Evolutionary conservation across 2,888 invertebrate genomes (phyloP).

Genomic region (Cephus spinipes): DNA sequence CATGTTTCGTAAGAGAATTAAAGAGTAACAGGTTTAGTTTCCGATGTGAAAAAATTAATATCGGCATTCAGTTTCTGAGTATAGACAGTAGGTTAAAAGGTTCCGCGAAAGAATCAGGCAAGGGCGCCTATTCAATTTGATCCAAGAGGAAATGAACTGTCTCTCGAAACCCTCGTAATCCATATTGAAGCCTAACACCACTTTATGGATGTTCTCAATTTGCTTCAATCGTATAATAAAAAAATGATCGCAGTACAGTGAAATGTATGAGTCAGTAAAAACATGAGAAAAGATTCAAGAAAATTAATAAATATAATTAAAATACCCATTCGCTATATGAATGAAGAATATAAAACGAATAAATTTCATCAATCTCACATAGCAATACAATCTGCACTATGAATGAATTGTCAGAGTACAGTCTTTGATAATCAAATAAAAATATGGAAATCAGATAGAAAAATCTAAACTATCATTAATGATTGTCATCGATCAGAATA

Average conservation of each 20-base stretch:
- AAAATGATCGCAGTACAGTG: neutral
- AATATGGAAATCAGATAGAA: neutral
- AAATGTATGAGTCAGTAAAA: neutral
- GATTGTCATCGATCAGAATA: neutral
- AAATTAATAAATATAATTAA: neutral
- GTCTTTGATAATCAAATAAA: neutral
- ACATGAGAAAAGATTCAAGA: neutral
- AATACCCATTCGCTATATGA: neutral
- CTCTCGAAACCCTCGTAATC: neutral
- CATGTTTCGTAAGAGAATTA: neutral
- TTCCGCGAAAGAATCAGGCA: neutral
- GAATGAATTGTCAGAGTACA: neutral
- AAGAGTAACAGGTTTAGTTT: neutral
- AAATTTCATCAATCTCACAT: neutral
- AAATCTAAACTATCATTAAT: neutral
- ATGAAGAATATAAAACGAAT: neutral
- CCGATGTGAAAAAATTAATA: neutral
- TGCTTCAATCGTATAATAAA: neutral
- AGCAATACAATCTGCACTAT: too few relatives aligned
- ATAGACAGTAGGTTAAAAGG: neutral
- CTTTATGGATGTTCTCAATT: neutral
- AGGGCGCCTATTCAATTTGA: neutral
- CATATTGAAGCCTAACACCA: neutral
- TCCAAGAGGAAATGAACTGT: constrained; percentile 2
- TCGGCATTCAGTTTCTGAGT: neutral